A percentile compares a stretch with the other conserved stretches of the same genome.
Evolutionary conservation across 2,113 vertebrate species (phyloP).

Genomic region (Reinhardtius hippoglossoides): DNA sequence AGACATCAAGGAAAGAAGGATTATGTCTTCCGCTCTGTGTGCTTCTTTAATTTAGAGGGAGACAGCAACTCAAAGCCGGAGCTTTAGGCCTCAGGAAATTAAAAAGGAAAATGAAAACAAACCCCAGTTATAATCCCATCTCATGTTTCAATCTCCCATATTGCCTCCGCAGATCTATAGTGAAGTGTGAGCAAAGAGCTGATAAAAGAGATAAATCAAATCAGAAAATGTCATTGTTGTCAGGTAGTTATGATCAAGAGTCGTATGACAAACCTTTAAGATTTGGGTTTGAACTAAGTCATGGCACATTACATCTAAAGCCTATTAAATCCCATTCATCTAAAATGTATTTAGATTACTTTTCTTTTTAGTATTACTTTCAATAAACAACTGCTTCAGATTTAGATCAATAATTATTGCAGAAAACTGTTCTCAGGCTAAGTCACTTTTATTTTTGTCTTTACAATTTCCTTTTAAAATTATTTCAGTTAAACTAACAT

Average conservation of each 20-base stretch:
- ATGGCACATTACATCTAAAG: too few relatives aligned
- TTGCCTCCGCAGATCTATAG: conserved; percentile 65
- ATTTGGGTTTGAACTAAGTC: neutral
- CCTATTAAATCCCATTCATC: neutral
- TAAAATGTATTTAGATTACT: conserved; percentile 43
- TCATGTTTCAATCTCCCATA: conserved; percentile 86
- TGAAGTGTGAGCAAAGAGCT: conserved; percentile 18
- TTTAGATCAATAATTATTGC: conserved; percentile 62
- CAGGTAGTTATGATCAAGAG: neutral
- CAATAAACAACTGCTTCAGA: conserved; percentile 62
- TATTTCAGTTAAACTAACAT: neutral
- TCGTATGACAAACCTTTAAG: conserved; percentile 11
- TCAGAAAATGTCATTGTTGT: neutral
- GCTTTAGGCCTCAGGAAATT: conserved; percentile 96
- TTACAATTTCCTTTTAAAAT: conserved; percentile 3
- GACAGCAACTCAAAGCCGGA: conserved; percentile 85
- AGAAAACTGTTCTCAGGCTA: neutral
- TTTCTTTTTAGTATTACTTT: conserved; percentile 17
- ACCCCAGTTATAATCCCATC: conserved; percentile 86
- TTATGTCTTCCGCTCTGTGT: conserved; percentile 49
- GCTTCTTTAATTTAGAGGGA: conserved; percentile 67
- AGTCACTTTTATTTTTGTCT: conserved; percentile 4
- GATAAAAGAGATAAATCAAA: conserved; percentile 13
- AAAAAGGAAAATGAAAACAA: conserved; percentile 98
- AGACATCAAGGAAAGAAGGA: conserved; percentile 44